Percentiles rank a stretch among this genome's conserved stretches.
Evolutionary conservation across 2,113 vertebrate genomes (phyloP).

Genomic region (Chaetops frenatus): DNA sequence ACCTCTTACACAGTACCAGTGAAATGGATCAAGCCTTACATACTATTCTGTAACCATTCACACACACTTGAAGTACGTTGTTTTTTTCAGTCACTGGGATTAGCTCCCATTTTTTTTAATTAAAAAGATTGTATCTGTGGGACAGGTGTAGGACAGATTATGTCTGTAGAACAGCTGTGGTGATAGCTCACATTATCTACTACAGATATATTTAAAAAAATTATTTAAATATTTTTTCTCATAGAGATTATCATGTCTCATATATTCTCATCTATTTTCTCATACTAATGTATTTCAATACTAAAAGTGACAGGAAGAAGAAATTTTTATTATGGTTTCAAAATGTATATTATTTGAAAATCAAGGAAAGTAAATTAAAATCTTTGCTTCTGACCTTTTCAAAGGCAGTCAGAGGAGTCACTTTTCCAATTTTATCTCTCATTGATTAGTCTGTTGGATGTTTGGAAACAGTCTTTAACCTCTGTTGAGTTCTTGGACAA

Average conservation of each 20-base stretch:
- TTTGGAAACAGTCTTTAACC: background rate
- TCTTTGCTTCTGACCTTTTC: background rate
- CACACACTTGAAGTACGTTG: background rate
- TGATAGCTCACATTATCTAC: background rate
- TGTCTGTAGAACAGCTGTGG: background rate
- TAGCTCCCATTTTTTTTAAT: background rate
- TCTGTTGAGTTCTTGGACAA: background rate
- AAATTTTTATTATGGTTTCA: background rate
- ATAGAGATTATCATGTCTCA: background rate
- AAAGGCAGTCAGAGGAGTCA: background rate
- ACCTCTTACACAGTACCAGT: background rate
- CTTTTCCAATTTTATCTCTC: background rate
- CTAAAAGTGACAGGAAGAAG: background rate
- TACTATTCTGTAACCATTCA: background rate
- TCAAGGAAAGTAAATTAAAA: background rate
- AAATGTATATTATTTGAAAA: background rate
- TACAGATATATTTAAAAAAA: background rate
- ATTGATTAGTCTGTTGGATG: background rate
- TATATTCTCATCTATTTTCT: background rate
- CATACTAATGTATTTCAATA: background rate
- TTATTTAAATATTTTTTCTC: background rate
- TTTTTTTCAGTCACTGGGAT: background rate
- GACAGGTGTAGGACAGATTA: background rate
- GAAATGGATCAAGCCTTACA: background rate
- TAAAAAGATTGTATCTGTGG: background rate